A percentile compares a stretch with the other conserved stretches of the same genome.
These are phyloP conservation scores for Thaumatotibia leucotreta DNA, from an alignment of 1,140 invertebrate genomes.

Conservation along the genomic window DNA sequence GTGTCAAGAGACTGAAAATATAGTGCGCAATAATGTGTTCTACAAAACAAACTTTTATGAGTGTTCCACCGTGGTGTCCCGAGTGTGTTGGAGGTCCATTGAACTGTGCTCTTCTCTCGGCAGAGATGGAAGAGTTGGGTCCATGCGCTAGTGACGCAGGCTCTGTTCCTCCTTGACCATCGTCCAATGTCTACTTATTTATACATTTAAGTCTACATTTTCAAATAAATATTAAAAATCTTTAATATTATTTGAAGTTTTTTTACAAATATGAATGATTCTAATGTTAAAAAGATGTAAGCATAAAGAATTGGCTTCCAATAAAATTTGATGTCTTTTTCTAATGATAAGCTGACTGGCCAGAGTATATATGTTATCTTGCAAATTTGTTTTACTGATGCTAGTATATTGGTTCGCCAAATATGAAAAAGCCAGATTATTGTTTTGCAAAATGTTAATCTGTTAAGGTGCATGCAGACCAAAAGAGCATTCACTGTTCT, in stretches of 20 bases:
- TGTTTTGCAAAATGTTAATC: no score
- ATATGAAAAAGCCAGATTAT: no score
- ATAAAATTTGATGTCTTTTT: no score
- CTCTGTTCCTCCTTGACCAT: constrained; percentile 51
- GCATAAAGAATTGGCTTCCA: no score
- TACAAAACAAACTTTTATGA: constrained; percentile 24
- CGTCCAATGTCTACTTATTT: constrained; percentile 47
- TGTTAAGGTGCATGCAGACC: no score
- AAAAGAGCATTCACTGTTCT: no score
- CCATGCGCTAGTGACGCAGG: constrained; percentile 50
- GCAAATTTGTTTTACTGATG: no score
- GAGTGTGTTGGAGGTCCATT: constrained; percentile 52
- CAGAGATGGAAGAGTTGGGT: constrained; percentile 69
- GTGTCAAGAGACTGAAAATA: constrained; percentile 47
- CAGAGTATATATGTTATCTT: no score
- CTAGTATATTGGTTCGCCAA: no score
- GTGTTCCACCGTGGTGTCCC: constrained; percentile 32
- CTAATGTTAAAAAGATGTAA: no score
- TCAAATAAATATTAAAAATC: constrained; percentile 35
- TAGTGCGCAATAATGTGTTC: constrained; percentile 36
- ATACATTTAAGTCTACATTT: constrained; percentile 36
- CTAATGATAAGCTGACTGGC: no score
- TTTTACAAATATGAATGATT: no score
- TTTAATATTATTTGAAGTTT: constrained; percentile 4
- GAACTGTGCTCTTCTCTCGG: constrained; percentile 66